Base-by-base conservation (phyloP, 2,888 invertebrate species). In the Tetrapedia diversipes region DNA sequence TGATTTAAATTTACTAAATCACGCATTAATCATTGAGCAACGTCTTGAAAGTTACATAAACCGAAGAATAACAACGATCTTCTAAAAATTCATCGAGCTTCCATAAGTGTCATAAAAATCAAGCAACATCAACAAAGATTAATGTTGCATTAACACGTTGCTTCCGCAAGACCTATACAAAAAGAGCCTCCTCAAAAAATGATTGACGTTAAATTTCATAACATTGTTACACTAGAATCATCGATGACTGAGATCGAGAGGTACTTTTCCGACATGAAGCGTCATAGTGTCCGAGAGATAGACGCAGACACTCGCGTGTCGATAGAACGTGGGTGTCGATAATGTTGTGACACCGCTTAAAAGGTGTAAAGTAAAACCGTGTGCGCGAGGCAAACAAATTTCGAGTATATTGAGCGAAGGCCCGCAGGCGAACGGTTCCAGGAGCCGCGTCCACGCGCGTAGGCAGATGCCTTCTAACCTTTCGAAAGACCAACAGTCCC, bases 321-420 rank as follows among this genome's bases (percentile, higher is more conserved):
- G n/a, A n/a, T n/a, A n/a, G 37, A 29, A 37, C 64, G 76, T 75
- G 61, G 61, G 70, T 39, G 70, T 49, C 65, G 77, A 54, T 45
- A 63, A 74, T 73, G 53, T 81, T 81, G 57, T 81, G 77, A 81
- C 66, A 69, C 54, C 63, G 75, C 49, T 67, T 57, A 65, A 66
- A 81, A 74, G 78, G 81, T 77, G 85, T 70, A 69, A 82, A 76
- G 68, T 78, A 78, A 81, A 81, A 79, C 41, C 34, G 67, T 85
- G 71, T 77, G 73, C 56, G 73, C 63, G 72, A 60, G 72, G 79
- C 81, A 84, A 85, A 84, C 84, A 76, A 45, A 65, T 75, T 68
- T 57, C 57, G 71, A 77, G 85, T 79, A 65, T 84, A 84, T 85
- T 71, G 84, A 79, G 79, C 66, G 77, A 69, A 73, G 67, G 34